Evolutionary conservation across 1,140 invertebrate genomes (phyloP), one percentile per base, ranked within the genome.

Genomic region (Caenorhabditis latens): DNA sequence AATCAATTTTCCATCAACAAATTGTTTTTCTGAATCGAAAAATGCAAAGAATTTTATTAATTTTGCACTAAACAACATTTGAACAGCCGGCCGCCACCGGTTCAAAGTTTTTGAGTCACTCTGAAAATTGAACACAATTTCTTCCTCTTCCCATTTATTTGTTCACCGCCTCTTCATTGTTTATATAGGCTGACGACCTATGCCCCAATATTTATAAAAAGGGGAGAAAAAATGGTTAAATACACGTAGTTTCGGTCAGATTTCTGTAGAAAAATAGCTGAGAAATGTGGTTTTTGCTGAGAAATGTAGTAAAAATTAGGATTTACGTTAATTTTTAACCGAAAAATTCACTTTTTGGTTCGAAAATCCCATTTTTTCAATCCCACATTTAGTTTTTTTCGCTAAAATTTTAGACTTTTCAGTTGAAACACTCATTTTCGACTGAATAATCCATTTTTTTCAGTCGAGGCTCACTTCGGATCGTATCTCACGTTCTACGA

Each of bases 381-480:
- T n/a, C n/a, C n/a, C n/a, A n/a, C n/a, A n/a, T n/a, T n/a, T n/a
- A n/a, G n/a, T n/a, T n/a, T n/a, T 32, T 32, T 32, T 32, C 32
- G 32, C 32, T 32, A n/a, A n/a, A n/a, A n/a, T n/a, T n/a, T n/a
- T n/a, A n/a, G n/a, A n/a, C n/a, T n/a, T n/a, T n/a, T n/a, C n/a
- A n/a, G n/a, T n/a, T n/a, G n/a, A n/a, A n/a, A n/a, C n/a, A n/a
- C n/a, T n/a, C n/a, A n/a, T n/a, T n/a, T n/a, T n/a, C n/a, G n/a
- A n/a, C n/a, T n/a, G 8, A 13, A 58, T 11, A 58, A 58, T n/a
- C 19, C 19, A 6, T 46, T 71, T 65, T 57, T 75, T 75, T 85
- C 67, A 85, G 84, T 79, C 14, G 84, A 85, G 24, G 84, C 84
- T 19, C 84, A 85, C 24, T 85, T 85, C 58, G 84, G 84, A n/a